These are phyloP conservation scores for Polyergus mexicanus DNA, from an alignment of 1,140 invertebrate species.

Conservation along the genomic window DNA sequence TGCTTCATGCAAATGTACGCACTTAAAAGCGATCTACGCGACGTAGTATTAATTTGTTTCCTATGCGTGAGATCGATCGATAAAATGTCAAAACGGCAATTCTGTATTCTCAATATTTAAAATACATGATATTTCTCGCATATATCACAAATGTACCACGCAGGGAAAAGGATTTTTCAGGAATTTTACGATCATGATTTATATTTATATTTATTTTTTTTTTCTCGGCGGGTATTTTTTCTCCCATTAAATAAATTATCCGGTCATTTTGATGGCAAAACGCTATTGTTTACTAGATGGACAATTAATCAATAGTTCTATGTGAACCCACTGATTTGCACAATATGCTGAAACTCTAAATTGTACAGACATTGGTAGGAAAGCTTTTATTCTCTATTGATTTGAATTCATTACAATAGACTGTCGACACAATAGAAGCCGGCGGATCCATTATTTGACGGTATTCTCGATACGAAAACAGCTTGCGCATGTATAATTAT, in stretches of 20 bases:
- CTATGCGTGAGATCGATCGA: not conserved
- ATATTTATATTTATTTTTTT: conserved; percentile 1
- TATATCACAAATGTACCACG: not conserved
- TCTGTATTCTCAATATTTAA: not conserved
- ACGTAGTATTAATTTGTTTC: conserved; percentile 29
- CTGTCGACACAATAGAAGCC: conserved; percentile 39
- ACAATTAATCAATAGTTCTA: conserved; percentile 19
- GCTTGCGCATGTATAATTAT: conserved; percentile 25
- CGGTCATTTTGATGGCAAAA: not conserved
- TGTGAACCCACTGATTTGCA: not conserved
- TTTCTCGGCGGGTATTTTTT: not conserved
- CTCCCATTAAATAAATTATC: too few relatives aligned
- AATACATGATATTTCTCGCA: not conserved
- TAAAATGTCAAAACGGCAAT: conserved; percentile 32
- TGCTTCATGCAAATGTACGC: conserved; percentile 39
- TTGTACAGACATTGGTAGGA: conserved; percentile 14
- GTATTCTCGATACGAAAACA: conserved; percentile 40
- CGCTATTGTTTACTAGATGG: conserved; percentile 1
- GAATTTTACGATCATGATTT: not conserved
- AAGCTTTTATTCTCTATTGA: conserved; percentile 32
- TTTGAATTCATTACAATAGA: conserved; percentile 59
- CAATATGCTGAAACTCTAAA: conserved; percentile 19
- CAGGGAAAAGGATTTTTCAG: not conserved
- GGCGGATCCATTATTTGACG: conserved; percentile 54
- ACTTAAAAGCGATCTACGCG: conserved; percentile 28